Base-by-base conservation (phyloP, 2,888 invertebrate genomes). In the Leptinotarsa haldemani region DNA sequence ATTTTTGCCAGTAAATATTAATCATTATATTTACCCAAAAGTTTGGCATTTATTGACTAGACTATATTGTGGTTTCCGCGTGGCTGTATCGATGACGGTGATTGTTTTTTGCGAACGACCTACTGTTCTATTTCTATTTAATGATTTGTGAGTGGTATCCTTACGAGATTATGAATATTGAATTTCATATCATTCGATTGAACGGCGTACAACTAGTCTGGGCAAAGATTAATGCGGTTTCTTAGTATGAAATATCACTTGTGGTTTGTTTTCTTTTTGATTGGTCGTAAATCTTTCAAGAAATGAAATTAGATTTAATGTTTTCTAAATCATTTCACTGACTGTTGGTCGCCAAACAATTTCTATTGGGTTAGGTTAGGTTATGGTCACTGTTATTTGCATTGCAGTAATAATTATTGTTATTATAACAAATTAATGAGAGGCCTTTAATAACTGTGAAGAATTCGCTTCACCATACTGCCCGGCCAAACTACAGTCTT, bases 91-190 rank as follows among this genome's bases (percentile, higher is more conserved):
- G 22, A 20, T 46, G 53, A 25, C 68, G 40, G 56, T 56, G 40
- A 58, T 68, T 68, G 47, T 13, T 67, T 68, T 68, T 68, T 68
- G 68, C 68, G 18, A n/a, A 46, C 68, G 68, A 68, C 68, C 68
- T 56, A 68, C 68, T 68, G 68, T 16, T 68, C 68, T 16, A 68
- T 68, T 68, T 30, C 48, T 47, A 68, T 56, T 20, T 58, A 58
- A 53, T 67, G 25, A 47, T 66, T 61, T 30, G 61, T 30, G 16
- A 61, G 30, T 61, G 25, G 5, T 61, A 61, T 61, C 61, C 61
- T 61, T n/a, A 25, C 61, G 40, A 61, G n/a, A 61, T 30, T 40
- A 61, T 61, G 25, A 61, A 16, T 61, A 40, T 61, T 61, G 2
- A 61, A 61, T 61, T 40, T 30, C 2, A 40, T 9, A 40, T 40